Evolutionary conservation across 2,888 invertebrate genomes (phyloP).

Genomic region (Oxystoma pomonae): DNA sequence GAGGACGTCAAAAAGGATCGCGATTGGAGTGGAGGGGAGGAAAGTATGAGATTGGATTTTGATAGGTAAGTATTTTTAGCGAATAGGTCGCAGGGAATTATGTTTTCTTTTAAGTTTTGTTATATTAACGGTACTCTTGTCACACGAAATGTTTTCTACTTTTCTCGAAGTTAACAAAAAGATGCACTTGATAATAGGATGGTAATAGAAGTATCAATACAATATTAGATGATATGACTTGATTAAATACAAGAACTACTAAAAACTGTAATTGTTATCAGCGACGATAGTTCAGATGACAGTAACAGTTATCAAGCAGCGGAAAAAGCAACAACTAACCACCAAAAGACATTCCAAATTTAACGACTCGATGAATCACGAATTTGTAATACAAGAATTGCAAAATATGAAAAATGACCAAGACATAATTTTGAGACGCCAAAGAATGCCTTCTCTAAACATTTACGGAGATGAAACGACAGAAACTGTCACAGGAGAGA

Average conservation of each 20-base stretch:
- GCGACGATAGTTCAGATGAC: neutral
- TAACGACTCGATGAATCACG: constrained; percentile 42
- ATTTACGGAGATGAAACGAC: neutral
- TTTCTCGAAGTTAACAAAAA: too few species aligned
- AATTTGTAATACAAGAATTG: constrained; percentile 66
- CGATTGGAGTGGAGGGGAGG: constrained; percentile 17
- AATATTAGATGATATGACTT: too few species aligned
- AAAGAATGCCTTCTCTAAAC: constrained; percentile 32
- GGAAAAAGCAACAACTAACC: neutral
- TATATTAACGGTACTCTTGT: too few species aligned
- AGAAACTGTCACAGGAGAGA: neutral
- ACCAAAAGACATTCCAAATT: constrained; percentile 30
- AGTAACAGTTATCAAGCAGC: neutral
- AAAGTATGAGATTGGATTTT: constrained; percentile 22
- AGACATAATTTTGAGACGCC: constrained; percentile 39
- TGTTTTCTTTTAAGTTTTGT: too few species aligned
- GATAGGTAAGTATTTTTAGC: constrained; percentile 29
- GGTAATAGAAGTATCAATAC: too few species aligned
- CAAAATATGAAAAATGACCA: constrained; percentile 58
- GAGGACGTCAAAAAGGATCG: constrained; percentile 51
- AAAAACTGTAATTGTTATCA: neutral
- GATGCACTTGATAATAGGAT: too few species aligned
- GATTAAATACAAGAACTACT: too few species aligned
- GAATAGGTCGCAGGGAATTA: too few species aligned
- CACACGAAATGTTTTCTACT: too few species aligned